A percentile compares a stretch with the other conserved stretches of the same genome.
These are phyloP conservation scores for Callithrix jacchus DNA, from an alignment of 2,113 vertebrate genomes.

Conservation along the genomic window DNA sequence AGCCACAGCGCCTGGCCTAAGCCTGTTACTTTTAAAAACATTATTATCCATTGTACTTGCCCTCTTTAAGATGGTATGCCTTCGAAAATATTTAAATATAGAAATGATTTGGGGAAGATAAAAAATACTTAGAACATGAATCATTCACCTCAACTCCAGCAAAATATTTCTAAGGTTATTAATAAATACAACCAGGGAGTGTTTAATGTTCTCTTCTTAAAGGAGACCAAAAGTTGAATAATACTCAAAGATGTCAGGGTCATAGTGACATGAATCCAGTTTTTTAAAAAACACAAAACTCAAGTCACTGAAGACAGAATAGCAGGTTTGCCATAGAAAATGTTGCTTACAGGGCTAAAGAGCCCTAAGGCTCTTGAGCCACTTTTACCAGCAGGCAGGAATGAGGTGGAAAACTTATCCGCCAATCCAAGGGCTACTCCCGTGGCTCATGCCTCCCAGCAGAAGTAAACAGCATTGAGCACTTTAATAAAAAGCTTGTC, in stretches of 20 bases:
- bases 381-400: neutral
- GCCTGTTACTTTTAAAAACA: neutral
- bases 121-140: neutral
- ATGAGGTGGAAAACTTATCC: neutral
- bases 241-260: neutral
- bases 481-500: neutral
- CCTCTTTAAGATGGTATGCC: neutral
- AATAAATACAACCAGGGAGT: neutral
- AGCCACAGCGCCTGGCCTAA: too few species aligned
- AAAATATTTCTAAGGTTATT: neutral
- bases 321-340: neutral
- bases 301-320: neutral
- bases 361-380: neutral
- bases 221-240: neutral
- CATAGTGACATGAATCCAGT: neutral
- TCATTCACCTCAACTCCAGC: neutral
- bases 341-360: neutral
- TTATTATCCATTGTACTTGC: neutral
- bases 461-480: neutral
- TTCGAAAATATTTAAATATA: conserved; percentile 23
- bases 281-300: neutral
- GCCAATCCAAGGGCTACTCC: neutral
- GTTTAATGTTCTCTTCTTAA: neutral
- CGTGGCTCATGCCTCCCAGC: neutral
- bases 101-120: neutral